Base-by-base conservation (phyloP, 2,113 vertebrate species). In the Tragelaphus imberbis region DNA sequence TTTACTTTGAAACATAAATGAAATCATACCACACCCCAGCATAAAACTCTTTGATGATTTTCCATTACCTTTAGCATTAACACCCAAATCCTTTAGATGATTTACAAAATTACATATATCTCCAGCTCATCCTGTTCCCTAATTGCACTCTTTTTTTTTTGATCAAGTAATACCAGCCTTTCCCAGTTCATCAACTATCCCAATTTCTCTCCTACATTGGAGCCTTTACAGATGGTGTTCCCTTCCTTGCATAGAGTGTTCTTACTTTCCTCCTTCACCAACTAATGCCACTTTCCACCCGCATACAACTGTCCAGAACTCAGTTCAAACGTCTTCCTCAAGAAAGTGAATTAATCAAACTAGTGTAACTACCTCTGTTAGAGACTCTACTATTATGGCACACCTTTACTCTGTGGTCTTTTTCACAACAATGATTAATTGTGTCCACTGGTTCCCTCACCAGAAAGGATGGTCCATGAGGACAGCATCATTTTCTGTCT, bases 1-100 rank as follows among this genome's bases (percentile, higher is more conserved):
- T 90, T 96, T 92, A 36, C 71, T 65, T 95, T 51, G 51, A 96
- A 94, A 87, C 7, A 55, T 87, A 94, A 55, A 92, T 68, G 30
- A 86, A 40, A 56, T 84, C 17, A 10, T 90, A 63, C 53, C 58
- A 80, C n/a, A 94, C 25, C 44, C 8, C 44, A 75, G 5, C 40
- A 68, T 80, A 88, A 94, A 88, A 89, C 5, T 17, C n/a, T 84
- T 55, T 23, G 47, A 40, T 71, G 12, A 6, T 91, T 95, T 85
- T 85, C 53, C 21, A 63, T 65, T 85, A 58, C n/a, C 17, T 51
- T 94, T 40, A 96, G 9, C 25, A 95, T 33, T 75, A 88, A 88
- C 30, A 77, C 49, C 84, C 47, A 65, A 89, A 86, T 89, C 55
- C 53, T 89, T 88, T 87, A 40, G 30, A 61, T 49, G 33, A 11